Evolutionary conservation across 2,797 vertebrate genomes (phyloP), one percentile per base, ranked within the genome.

Genomic region (Phrynocephalus vlangalii): DNA sequence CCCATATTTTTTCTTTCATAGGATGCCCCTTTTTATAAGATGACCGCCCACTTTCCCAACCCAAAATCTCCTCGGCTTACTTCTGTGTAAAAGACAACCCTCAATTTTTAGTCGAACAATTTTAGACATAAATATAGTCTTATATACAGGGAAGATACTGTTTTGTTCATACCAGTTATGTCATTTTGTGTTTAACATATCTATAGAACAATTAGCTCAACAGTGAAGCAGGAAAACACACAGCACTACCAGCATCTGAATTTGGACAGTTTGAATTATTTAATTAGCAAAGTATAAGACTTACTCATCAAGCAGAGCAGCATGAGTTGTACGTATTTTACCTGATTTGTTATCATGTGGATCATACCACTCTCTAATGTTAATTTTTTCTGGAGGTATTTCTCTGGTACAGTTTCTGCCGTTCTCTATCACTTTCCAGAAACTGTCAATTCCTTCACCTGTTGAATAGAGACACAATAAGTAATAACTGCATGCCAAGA

Each of bases 381-480:
- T 94, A 92, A 98, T 98, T 88, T 97, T 97, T 88, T 98, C 96
- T 0, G 95, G 77, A n/a, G 98, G 97, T 86, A 99, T 98, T 89
- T 98, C 96, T 38, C 88, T 84, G 0, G 91, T 96, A 91, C 97
- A 98, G 92, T 97, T 98, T 94, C 83, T 97, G 50, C 97, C 97
- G 89, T 98, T 96, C 75, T 95, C 85, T 88, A 98, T 93, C 88
- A 98, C 96, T 44, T 87, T 96, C 97, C 98, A 98, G 95, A 98
- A 98, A 89, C 92, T 96, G 5, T 98, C 97, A 92, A 97, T 88
- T 50, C 97, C 98, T 79, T 98, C 97, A 84, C 97, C 97, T 98
- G 86, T 93, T 52, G 75, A 28, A 90, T 11, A 79, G 38, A 89
- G 33, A n/a, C 70, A 87, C 86, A 5, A 3, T 4, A 68, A 8